These are phyloP conservation scores for Acanthosepion esculentum DNA, from an alignment of 2,888 invertebrate genomes.

Conservation along the genomic window DNA sequence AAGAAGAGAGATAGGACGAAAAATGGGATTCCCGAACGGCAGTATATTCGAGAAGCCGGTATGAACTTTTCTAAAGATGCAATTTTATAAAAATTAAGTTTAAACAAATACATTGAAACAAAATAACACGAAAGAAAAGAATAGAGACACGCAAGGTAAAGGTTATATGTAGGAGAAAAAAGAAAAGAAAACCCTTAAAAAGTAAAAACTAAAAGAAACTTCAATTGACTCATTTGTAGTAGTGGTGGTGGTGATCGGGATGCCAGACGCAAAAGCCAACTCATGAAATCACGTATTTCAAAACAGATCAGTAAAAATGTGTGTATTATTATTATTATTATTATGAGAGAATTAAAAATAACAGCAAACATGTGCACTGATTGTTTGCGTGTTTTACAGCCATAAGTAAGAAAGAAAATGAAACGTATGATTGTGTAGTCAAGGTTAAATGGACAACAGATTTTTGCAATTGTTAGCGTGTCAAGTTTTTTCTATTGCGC, in stretches of 20 bases:
- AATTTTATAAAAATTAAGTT: too few species aligned
- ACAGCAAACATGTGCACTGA: too few species aligned
- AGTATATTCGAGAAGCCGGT: too few species aligned
- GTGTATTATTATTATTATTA: too few species aligned
- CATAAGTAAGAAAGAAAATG: too few species aligned
- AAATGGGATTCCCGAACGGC: too few species aligned
- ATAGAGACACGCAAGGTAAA: not conserved
- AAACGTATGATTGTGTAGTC: not conserved
- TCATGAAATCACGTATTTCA: not conserved
- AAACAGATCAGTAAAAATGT: not conserved
- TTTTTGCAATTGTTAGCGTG: not conserved
- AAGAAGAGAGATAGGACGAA: too few species aligned
- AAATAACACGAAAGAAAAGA: not conserved
- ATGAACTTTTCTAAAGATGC: too few species aligned
- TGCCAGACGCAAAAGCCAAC: not conserved
- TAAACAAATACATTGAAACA: too few species aligned
- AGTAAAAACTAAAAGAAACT: not conserved
- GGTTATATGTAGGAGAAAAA: not conserved
- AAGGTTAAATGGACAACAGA: constrained; percentile 2
- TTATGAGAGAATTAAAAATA: too few species aligned
- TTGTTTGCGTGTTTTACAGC: too few species aligned
- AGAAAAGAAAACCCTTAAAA: not conserved
- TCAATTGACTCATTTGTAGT: not conserved
- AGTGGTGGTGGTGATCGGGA: not conserved
- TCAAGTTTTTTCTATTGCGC: not conserved